These are phyloP conservation scores for Zapornia atra DNA, from an alignment of 2,113 vertebrate genomes.

Conservation along the genomic window DNA sequence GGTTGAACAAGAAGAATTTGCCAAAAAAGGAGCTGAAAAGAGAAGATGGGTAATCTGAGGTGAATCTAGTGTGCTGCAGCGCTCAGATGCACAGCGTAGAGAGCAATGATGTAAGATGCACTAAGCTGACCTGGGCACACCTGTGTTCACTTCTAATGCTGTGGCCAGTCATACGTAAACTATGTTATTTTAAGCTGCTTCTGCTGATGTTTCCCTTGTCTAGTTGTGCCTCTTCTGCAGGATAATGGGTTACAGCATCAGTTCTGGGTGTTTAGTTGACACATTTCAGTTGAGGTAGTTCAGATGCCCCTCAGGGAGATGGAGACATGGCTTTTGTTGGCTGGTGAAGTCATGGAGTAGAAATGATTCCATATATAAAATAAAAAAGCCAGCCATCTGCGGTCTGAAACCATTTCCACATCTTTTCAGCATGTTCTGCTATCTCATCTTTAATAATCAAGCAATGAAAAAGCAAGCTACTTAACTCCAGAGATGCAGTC, in stretches of 20 bases:
- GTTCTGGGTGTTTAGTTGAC: not conserved
- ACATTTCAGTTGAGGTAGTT: not conserved
- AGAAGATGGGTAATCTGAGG: not conserved
- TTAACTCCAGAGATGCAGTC: slow-evolving; percentile 58
- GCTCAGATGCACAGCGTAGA: not conserved
- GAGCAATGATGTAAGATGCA: not conserved
- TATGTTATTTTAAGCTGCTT: not conserved
- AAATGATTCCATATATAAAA: slow-evolving; percentile 44
- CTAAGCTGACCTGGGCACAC: not conserved
- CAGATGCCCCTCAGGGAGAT: not conserved
- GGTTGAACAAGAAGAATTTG: not conserved
- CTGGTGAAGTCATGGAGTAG: slow-evolving; percentile 29
- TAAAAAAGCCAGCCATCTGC: not conserved
- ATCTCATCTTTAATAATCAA: slow-evolving; percentile 66
- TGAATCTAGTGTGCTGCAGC: not conserved
- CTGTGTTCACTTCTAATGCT: not conserved
- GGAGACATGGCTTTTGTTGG: not conserved
- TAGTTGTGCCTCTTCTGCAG: not conserved
- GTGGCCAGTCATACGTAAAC: not conserved
- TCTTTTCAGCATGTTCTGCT: slow-evolving; percentile 55
- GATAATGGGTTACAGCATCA: not conserved
- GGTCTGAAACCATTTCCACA: slow-evolving; percentile 31
- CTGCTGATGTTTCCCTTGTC: not conserved
- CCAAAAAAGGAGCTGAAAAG: not conserved
- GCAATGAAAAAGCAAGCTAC: slow-evolving; percentile 45